Evolutionary conservation across 2,113 vertebrate species (phyloP).

Genomic region (Orycteropus afer): DNA sequence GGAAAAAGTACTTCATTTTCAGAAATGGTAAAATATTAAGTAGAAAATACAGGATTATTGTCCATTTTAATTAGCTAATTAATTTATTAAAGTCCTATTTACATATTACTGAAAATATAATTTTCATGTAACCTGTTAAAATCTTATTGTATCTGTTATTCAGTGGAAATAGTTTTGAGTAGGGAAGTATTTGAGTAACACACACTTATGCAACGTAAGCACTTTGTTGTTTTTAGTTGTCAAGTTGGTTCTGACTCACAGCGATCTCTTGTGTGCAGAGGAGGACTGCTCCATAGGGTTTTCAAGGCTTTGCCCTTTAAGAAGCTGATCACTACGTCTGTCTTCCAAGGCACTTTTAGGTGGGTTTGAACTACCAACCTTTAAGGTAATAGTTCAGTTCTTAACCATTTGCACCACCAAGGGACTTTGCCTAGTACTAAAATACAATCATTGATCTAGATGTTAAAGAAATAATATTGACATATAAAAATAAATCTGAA

Average conservation of each 20-base stretch:
- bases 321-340: not conserved
- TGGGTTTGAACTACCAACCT: not conserved
- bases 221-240: not conserved
- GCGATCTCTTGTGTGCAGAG: not conserved
- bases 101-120: not conserved
- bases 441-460: not conserved
- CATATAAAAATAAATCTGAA: not conserved
- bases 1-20: not conserved
- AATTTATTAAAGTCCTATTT: not conserved
- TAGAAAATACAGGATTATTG: not conserved
- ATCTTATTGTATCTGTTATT: not conserved
- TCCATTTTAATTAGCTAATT: not conserved
- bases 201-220: not conserved
- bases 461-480: not conserved
- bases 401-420: not conserved
- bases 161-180: constrained; percentile 8
- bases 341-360: not conserved
- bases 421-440: not conserved
- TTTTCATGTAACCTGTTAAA: not conserved
- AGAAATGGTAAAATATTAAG: not conserved
- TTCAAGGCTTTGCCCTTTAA: too few species aligned
- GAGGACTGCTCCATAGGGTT: not conserved
- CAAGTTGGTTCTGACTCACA: not conserved
- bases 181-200: not conserved
- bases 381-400: not conserved